Base-by-base conservation (phyloP, 2,888 invertebrate species). In the Tromatobia lineatoria region DNA sequence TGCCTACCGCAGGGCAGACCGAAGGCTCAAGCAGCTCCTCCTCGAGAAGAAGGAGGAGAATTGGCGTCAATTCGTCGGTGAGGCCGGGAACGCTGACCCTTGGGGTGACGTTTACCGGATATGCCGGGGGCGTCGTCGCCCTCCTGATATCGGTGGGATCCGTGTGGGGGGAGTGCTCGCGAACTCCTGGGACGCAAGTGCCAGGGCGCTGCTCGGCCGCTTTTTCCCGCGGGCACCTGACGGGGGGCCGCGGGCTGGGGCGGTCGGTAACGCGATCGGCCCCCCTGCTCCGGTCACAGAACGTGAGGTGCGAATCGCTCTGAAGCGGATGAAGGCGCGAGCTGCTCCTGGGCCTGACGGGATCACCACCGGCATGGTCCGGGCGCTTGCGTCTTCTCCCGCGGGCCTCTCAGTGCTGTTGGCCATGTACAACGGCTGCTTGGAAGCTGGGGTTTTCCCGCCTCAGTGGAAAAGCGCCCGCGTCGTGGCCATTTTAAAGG, bases 81-180 rank as follows among this genome's bases (percentile, higher is more conserved):
- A 10, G 38, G 38, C 10, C 10, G 10, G 38, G 10, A 38, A 38
- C 10, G 38, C 10, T 10, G 38, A 38, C 38, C 38, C 38, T 10
- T 38, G 38, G 38, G 38, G 38, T 1, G 38, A 38, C 38, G 38
- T 38, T 10, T 38, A 38, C 38, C 38, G 38, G 38, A 38, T 38
- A 0, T 38, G 38, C 38, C 6, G 38, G 8, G 38, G 38, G 10
- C 38, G 38, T 38, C 38, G 38, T 10, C 10, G 38, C 25, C 73
- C 57, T 15, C n/a, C 42, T 10, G 73, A 73, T n/a, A 73, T 59
- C 45, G 73, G 73, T 15, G 45, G 57, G 11, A 42, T 73, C 4
- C 54, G 47, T 3, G 74, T 64, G 3, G 64, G 64, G 18, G 71
- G 57, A 7, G 70, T n/a, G 42, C 57, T 25, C 15, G 42, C 57